Evolutionary conservation across 2,888 invertebrate species (phyloP).

Genomic region (Aplocera efformata): DNA sequence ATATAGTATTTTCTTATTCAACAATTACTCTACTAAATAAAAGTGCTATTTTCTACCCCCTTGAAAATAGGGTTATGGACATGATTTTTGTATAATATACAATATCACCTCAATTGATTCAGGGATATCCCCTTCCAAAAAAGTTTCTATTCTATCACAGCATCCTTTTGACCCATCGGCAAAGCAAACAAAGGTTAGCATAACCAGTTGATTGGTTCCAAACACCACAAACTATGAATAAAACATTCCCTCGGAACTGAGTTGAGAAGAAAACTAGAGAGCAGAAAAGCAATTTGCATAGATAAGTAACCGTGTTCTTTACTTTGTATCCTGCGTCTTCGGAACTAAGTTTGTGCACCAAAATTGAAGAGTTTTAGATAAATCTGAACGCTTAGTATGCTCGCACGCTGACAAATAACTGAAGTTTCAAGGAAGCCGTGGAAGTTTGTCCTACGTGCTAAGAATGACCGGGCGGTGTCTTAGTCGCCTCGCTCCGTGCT

Average conservation of each 20-base stretch:
- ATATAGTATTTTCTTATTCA: no score
- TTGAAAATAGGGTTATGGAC: no score
- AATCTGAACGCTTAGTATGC: slow-evolving; percentile 21
- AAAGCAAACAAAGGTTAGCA: slow-evolving; percentile 15
- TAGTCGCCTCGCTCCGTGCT: slow-evolving; percentile 15
- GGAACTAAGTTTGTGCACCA: slow-evolving; percentile 31
- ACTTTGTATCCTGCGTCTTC: slow-evolving; percentile 37
- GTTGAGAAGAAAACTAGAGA: slow-evolving; percentile 34
- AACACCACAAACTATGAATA: slow-evolving; percentile 33
- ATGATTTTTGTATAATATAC: no score
- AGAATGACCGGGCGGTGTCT: slow-evolving; percentile 25
- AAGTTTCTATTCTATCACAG: no score
- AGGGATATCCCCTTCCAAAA: no score
- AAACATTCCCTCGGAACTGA: slow-evolving; percentile 32
- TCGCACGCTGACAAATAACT: slow-evolving; percentile 37
- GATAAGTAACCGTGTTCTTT: slow-evolving; percentile 36
- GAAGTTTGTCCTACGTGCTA: slow-evolving; percentile 38
- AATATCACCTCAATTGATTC: no score
- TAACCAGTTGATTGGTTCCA: slow-evolving; percentile 23
- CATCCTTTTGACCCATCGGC: not conserved
- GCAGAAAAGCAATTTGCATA: slow-evolving; percentile 41
- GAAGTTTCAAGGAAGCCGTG: slow-evolving; percentile 34
- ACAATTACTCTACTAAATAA: no score
- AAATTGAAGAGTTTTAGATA: slow-evolving; percentile 32
- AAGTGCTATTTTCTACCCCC: no score